These are phyloP conservation scores for Melospiza melodia DNA, from an alignment of 2,113 vertebrate species.

Conservation along the genomic window DNA sequence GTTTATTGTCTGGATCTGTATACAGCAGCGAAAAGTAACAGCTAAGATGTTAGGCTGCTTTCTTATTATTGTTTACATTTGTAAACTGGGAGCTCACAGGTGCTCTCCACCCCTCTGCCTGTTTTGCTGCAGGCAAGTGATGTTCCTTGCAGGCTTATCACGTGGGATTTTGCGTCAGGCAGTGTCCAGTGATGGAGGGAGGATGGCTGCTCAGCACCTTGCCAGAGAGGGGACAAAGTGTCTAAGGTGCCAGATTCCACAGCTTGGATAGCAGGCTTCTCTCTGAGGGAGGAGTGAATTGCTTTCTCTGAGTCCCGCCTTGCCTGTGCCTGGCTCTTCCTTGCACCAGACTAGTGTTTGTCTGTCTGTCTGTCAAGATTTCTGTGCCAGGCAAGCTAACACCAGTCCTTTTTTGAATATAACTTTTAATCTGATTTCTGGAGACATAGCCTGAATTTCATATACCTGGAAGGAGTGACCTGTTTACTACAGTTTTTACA, in stretches of 20 bases:
- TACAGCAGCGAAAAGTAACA: not conserved
- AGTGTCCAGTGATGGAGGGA: not conserved
- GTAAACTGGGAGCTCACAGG: not conserved
- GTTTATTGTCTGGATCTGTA: conserved; percentile 88
- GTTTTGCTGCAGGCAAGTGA: not conserved
- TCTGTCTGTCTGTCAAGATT: not conserved
- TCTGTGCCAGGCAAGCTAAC: not conserved
- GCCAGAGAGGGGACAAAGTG: not conserved
- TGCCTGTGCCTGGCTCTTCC: not conserved
- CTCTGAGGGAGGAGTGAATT: not conserved
- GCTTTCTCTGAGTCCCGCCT: not conserved
- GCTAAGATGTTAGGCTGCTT: not conserved
- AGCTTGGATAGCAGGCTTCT: not conserved
- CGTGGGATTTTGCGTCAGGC: not conserved
- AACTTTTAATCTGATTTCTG: not conserved
- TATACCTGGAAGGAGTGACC: not conserved
- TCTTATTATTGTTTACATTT: not conserved
- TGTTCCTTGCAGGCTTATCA: not conserved
- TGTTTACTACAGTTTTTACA: not conserved
- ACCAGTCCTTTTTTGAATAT: not conserved
- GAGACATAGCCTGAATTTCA: not conserved
- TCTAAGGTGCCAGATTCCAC: not conserved
- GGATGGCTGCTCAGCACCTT: not conserved
- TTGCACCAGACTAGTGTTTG: not conserved
- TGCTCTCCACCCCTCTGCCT: not conserved